Evolutionary conservation across 2,113 vertebrate genomes (phyloP).

Genomic region (Rhinolophus ferrumequinum): DNA sequence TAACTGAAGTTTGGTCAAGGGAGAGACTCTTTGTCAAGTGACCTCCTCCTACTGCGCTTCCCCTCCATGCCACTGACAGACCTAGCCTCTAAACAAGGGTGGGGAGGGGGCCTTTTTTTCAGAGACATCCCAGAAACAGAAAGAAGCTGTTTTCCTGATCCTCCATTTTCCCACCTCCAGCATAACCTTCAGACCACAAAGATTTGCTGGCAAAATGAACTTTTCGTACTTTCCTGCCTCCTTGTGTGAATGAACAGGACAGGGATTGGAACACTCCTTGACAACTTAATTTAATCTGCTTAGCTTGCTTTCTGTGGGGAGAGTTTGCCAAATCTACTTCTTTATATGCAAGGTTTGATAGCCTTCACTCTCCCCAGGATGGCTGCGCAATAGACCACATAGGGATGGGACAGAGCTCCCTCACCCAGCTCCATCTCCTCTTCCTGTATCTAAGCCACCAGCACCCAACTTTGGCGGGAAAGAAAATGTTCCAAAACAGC

Average conservation of each 20-base stretch:
- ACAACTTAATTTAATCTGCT: neutral
- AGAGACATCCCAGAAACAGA: neutral
- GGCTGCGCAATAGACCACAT: fast-evolving
- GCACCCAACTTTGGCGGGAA: neutral
- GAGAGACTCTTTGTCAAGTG: neutral
- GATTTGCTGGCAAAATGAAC: neutral
- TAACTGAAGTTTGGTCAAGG: neutral
- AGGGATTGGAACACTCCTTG: neutral
- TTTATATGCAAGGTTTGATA: neutral
- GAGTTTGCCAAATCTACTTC: neutral
- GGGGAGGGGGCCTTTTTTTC: neutral
- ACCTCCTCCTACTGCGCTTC: neutral
- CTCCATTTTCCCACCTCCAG: fast-evolving
- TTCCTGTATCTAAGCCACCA: neutral
- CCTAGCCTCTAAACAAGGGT: neutral
- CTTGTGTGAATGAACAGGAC: neutral
- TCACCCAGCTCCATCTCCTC: neutral
- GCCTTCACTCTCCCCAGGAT: neutral
- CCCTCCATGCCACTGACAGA: neutral
- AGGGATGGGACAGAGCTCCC: neutral
- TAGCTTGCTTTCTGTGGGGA: neutral
- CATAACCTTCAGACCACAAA: neutral
- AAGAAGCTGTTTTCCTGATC: neutral
- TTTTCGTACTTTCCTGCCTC: neutral
- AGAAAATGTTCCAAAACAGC: neutral